A percentile compares a stretch with the other conserved stretches of the same genome.
These are phyloP conservation scores for Todus mexicanus DNA, from an alignment of 2,797 vertebrate genomes.

Conservation along the genomic window DNA sequence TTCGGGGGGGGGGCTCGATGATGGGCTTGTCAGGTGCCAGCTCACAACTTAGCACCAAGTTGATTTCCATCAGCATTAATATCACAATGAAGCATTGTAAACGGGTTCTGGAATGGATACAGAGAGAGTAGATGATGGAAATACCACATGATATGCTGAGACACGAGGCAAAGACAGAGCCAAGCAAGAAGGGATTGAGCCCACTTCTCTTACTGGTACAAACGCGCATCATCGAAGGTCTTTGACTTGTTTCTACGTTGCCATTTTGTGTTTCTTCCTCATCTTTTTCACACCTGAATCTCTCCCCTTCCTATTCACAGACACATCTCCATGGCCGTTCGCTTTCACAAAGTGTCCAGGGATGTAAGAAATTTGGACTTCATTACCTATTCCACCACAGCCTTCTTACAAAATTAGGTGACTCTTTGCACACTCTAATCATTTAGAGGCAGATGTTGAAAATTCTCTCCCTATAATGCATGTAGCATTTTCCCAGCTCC, in stretches of 20 bases:
- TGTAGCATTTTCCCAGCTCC: not conserved
- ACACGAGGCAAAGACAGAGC: not conserved
- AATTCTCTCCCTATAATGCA: not conserved
- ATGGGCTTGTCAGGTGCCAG: conserved; percentile 62
- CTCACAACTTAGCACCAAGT: conserved; percentile 59
- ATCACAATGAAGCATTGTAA: conserved; percentile 51
- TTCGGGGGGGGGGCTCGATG: conserved; percentile 51
- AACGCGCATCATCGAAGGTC: not conserved
- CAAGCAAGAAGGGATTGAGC: not conserved
- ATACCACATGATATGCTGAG: not conserved
- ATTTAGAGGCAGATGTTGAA: not conserved
- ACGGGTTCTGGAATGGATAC: conserved; percentile 42
- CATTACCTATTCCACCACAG: not conserved
- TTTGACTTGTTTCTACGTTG: not conserved
- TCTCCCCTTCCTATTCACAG: not conserved
- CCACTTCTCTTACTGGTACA: not conserved
- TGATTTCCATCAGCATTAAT: conserved; percentile 54
- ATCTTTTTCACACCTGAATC: not conserved
- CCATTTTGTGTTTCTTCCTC: not conserved
- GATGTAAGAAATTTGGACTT: not conserved
- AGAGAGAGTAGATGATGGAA: not conserved
- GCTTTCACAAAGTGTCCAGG: not conserved
- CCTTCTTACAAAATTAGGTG: not conserved
- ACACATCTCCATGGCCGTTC: not conserved
- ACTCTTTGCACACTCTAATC: not conserved